phyloP scores from a whole-genome alignment of 1,140 invertebrate species.

The Drosophila kurseongensis region DNA sequence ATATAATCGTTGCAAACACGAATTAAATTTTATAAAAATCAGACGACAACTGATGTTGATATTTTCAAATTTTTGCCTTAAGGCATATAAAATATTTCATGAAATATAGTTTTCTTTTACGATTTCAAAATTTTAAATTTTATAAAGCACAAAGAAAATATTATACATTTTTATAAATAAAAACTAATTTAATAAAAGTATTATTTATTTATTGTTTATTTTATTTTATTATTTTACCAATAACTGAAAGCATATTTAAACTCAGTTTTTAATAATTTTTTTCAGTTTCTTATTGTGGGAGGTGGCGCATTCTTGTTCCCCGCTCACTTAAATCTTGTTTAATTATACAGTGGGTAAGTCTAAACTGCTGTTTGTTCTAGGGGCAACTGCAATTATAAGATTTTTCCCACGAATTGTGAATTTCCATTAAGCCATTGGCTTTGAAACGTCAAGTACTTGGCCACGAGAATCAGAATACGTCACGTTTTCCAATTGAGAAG shows the following conservation, averaged over 20 bases:
- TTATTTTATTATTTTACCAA: neutral
- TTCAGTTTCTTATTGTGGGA: constrained; percentile 35
- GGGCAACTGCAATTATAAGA: constrained; percentile 61
- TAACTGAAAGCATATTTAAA: no score
- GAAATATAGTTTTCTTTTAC: no score
- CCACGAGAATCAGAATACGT: constrained; percentile 53
- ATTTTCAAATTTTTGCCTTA: no score
- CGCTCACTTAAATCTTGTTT: constrained; percentile 49
- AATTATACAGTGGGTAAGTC: constrained; percentile 65
- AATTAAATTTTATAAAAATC: no score
- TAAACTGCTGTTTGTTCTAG: constrained; percentile 35
- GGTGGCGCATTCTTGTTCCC: constrained; percentile 30
- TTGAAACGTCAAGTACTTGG: constrained; percentile 74
- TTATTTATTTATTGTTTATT: neutral
- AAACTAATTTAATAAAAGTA: no score
- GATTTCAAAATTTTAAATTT: no score
- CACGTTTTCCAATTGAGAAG: constrained; percentile 66
- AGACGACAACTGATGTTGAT: no score
- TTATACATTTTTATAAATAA: no score
- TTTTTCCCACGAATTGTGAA: constrained; percentile 72
- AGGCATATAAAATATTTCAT: no score
- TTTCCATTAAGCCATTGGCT: constrained; percentile 75
- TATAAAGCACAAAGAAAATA: no score
- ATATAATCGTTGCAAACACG: no score
- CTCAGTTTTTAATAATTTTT: neutral